Percentiles rank a stretch among this genome's conserved stretches.
Evolutionary conservation across 2,797 vertebrate genomes (phyloP).

Genomic region (Pangasius sanitwongsei): DNA sequence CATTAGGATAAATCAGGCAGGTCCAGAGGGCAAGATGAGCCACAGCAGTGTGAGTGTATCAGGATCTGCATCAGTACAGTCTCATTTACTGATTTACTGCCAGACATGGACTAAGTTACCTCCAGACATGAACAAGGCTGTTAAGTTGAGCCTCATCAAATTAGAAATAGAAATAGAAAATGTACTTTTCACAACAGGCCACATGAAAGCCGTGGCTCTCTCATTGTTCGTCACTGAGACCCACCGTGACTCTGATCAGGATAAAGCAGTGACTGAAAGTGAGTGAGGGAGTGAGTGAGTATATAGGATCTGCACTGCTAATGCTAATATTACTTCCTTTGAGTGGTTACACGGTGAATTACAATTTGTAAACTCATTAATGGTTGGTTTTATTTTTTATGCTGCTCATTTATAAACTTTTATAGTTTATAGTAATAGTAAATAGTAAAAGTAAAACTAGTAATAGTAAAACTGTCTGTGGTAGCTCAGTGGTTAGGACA

Average conservation of each 20-base stretch:
- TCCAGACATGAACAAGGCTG: not conserved
- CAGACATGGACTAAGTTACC: not conserved
- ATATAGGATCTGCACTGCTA: not conserved
- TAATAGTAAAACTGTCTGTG: too few species aligned
- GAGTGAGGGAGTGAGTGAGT: not conserved
- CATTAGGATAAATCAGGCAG: conserved; percentile 11
- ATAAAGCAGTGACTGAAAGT: not conserved
- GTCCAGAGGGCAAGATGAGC: not conserved
- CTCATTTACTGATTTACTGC: not conserved
- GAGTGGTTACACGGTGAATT: not conserved
- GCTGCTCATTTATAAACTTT: not conserved
- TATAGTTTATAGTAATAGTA: too few species aligned
- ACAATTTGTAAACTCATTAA: not conserved
- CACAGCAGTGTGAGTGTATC: not conserved
- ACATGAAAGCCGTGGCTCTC: not conserved
- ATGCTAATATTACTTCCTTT: not conserved
- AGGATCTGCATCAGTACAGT: not conserved
- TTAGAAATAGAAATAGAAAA: not conserved
- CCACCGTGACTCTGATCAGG: not conserved
- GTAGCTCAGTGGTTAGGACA: too few species aligned
- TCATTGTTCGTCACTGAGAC: not conserved
- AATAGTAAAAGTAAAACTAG: too few species aligned
- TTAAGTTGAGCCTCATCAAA: not conserved
- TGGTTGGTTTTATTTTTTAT: not conserved
- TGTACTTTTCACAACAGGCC: not conserved